Evolutionary conservation across 2,888 invertebrate species (phyloP).

Genomic region (Drosophila prolongata): DNA sequence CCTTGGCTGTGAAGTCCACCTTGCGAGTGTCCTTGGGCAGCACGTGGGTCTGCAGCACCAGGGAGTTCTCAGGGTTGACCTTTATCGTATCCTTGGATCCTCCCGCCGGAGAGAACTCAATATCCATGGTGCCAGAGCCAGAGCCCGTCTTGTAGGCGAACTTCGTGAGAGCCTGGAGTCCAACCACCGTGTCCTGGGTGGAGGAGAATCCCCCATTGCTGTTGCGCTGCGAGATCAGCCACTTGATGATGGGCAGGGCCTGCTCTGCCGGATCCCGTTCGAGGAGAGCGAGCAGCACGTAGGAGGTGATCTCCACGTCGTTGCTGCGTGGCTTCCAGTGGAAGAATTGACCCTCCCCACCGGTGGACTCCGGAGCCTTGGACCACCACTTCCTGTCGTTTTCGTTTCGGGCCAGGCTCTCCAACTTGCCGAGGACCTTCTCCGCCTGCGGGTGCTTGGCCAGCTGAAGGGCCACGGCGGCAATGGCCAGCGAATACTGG

Average conservation of each 20-base stretch:
- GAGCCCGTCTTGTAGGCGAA: conserved; percentile 87
- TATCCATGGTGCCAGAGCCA: conserved; percentile 72
- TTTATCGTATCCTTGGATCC: conserved; percentile 66
- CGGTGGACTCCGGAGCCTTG: conserved; percentile 84
- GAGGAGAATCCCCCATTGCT: conserved; percentile 90
- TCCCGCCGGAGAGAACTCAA: conserved; percentile 63
- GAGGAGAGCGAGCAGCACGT: conserved; percentile 90
- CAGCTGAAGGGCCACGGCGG: conserved; percentile 90
- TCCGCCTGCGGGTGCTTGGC: conserved; percentile 90
- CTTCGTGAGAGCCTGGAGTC: conserved; percentile 89
- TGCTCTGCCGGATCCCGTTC: conserved; percentile 76
- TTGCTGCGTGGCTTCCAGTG: conserved; percentile 88
- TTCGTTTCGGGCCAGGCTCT: conserved; percentile 85
- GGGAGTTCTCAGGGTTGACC: conserved; percentile 90
- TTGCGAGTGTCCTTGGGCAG: conserved; percentile 85
- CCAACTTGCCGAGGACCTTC: conserved; percentile 86
- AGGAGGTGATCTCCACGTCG: conserved; percentile 93
- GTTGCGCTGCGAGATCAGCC: conserved; percentile 89
- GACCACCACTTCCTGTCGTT: conserved; percentile 92
- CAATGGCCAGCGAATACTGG: conserved; percentile 91
- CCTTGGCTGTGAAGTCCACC: conserved; percentile 91
- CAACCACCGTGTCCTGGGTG: conserved; percentile 92
- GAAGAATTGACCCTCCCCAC: conserved; percentile 63
- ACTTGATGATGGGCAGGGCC: conserved; percentile 87
- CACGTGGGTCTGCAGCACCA: conserved; percentile 92